These are phyloP conservation scores for Etheostoma nigrum DNA, from an alignment of 2,797 vertebrate species.

Conservation along the genomic window DNA sequence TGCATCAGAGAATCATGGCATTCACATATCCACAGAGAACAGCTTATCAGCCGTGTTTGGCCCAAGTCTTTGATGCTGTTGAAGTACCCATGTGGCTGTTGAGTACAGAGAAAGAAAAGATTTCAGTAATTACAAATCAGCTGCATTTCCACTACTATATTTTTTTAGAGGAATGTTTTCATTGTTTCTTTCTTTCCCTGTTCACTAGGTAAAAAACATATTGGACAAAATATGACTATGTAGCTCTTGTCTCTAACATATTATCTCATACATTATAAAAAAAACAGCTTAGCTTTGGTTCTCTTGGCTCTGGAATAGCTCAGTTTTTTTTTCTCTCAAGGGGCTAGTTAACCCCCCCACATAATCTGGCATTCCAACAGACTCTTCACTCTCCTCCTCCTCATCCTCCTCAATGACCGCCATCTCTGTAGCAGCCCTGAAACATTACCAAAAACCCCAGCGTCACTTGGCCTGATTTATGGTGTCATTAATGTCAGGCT, in stretches of 20 bases:
- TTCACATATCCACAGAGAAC: slow-evolving; percentile 75
- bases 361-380: slow-evolving; percentile 79
- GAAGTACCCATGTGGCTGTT: slow-evolving; percentile 59
- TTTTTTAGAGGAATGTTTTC: background rate
- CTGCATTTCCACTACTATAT: slow-evolving; percentile 21
- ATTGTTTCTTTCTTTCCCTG: slow-evolving; percentile 6
- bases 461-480: slow-evolving; percentile 97
- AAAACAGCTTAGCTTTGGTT: slow-evolving; percentile 43
- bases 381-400: slow-evolving; percentile 74
- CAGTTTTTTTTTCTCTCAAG: slow-evolving; percentile 57
- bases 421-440: slow-evolving; percentile 82
- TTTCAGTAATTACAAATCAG: slow-evolving; percentile 34
- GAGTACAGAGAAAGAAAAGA: slow-evolving; percentile 40
- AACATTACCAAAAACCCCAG: slow-evolving; percentile 93
- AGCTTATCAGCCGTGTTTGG: slow-evolving; percentile 77
- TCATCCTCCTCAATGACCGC: slow-evolving; percentile 76
- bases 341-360: slow-evolving; percentile 77
- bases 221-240: slow-evolving; percentile 37
- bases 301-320: slow-evolving; percentile 56
- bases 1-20: slow-evolving; percentile 66
- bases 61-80: slow-evolving; percentile 70
- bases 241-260: slow-evolving; percentile 39
- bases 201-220: slow-evolving; percentile 28
- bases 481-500: slow-evolving; percentile 99
- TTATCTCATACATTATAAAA: slow-evolving; percentile 53